Base-by-base conservation (phyloP, 2,797 vertebrate species). In the Eulemur albifrons region DNA sequence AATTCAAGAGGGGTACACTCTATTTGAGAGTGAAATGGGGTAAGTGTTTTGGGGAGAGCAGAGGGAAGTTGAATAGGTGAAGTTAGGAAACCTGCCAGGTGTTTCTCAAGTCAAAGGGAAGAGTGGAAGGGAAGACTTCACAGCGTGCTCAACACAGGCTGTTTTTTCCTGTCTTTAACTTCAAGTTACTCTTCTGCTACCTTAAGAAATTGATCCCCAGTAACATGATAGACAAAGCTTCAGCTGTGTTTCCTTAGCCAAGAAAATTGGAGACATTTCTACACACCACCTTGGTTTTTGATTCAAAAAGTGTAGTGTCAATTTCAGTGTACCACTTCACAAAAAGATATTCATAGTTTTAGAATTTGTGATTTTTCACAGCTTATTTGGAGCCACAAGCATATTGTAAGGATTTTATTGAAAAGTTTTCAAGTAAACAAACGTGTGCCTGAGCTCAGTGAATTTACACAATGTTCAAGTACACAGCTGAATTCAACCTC, bases 361-460 rank as follows among this genome's bases (percentile, higher is more conserved):
- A 97, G n/a, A 93, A 96, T 95, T 97, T 98, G 79, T 96, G 97
- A 97, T 61, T 97, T 93, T 94, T 97, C 90, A 94, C 94, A 97
- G 86, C 23, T 97, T 96, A 84, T 94, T 97, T 97, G 90, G 93
- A 96, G 40, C 43, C 90, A 35, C n/a, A 94, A 94, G 83, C 90
- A 82, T 81, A 96, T 83, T 95, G 61, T 88, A 94, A 73, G 95
- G 57, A 75, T 35, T 92, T 93, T 86, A 94, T 80, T 96, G 95
- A 97, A 95, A 96, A 63, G 32, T 97, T 97, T 96, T 97, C 94
- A 96, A 83, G 81, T 97, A 98, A 98, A 98, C 87, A 97, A 91
- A 95, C 94, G 89, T 90, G 73, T 88, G 95, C 50, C 87, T 96
- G 96, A 97, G 97, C 90, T 80, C 93, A 93, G 93, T 86, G 79